Conservation (phyloP, 2,797 vertebrate genomes). For the Ctenopoma multispine region DNA sequence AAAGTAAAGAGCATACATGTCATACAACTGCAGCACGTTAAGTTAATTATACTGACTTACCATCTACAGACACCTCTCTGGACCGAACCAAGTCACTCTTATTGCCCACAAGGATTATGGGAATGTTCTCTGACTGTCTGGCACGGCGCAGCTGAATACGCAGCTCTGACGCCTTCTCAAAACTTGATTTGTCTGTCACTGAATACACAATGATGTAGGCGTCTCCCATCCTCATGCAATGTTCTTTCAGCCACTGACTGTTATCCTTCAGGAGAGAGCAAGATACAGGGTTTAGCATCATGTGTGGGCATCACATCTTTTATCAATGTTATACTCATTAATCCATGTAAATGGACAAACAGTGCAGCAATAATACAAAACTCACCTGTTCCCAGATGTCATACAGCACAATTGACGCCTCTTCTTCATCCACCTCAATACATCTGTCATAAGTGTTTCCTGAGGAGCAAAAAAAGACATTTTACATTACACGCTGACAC, state of each 20-base stretch:
- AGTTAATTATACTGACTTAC: conserved; percentile 81
- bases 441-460: conserved; percentile 97
- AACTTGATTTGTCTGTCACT: conserved; percentile 97
- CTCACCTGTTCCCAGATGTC: conserved; percentile 98
- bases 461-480: conserved; percentile 58
- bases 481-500: conserved; percentile 37
- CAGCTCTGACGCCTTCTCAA: conserved; percentile 97
- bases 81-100: conserved; percentile 98
- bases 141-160: conserved; percentile 95
- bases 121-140: conserved; percentile 96
- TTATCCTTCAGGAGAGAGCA: conserved; percentile 86
- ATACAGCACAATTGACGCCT: conserved; percentile 93
- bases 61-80: conserved; percentile 96
- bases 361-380: conserved; percentile 30
- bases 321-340: background rate
- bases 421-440: conserved; percentile 94
- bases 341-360: conserved; percentile 13
- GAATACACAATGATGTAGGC: conserved; percentile 99
- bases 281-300: conserved; percentile 23
- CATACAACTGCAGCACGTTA: background rate
- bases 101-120: conserved; percentile 99
- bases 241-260: conserved; percentile 93
- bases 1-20: too few relatives aligned
- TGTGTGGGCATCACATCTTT: background rate
- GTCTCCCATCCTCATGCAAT: conserved; percentile 98